Percentiles rank a stretch among this genome's conserved stretches.
phyloP scores from a whole-genome alignment of 2,888 invertebrate genomes.

The Aspidapion aeneum region DNA sequence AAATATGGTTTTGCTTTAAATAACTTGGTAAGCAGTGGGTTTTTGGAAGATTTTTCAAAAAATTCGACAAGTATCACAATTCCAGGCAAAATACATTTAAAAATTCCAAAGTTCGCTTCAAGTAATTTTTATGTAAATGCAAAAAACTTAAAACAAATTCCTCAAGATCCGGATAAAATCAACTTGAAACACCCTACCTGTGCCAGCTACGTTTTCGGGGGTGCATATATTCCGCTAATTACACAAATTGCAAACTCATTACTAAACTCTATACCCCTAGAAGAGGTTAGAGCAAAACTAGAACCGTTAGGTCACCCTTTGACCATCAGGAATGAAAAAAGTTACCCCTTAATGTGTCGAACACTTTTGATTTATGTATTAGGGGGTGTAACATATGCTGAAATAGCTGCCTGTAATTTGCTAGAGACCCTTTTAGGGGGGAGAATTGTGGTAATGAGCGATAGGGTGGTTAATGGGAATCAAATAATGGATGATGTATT shows the following conservation, averaged over 20 bases:
- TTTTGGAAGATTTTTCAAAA: slow-evolving; percentile 51
- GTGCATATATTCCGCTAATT: slow-evolving; percentile 80
- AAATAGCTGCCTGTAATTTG: slow-evolving; percentile 85
- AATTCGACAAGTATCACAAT: slow-evolving; percentile 28
- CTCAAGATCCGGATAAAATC: slow-evolving; percentile 57
- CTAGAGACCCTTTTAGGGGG: slow-evolving; percentile 73
- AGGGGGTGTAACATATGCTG: slow-evolving; percentile 91
- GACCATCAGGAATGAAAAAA: slow-evolving; percentile 35
- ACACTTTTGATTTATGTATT: slow-evolving; percentile 84
- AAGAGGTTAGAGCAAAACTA: slow-evolving; percentile 57
- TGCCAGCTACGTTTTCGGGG: slow-evolving; percentile 91
- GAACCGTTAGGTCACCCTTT: slow-evolving; percentile 41
- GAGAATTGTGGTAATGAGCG: slow-evolving; percentile 76
- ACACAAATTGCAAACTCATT: slow-evolving; percentile 58
- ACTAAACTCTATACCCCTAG: slow-evolving; percentile 54
- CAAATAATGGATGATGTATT: slow-evolving; percentile 56
- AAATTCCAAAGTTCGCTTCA: slow-evolving; percentile 51
- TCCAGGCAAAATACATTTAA: slow-evolving; percentile 36
- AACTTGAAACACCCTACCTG: slow-evolving; percentile 70
- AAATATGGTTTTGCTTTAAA: slow-evolving; percentile 75
- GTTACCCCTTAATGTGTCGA: slow-evolving; percentile 56
- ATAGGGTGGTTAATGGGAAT: slow-evolving; percentile 73
- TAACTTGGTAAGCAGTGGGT: slow-evolving; percentile 70
- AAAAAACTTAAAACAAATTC: slow-evolving; percentile 72
- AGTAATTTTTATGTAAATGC: slow-evolving; percentile 67